Base-by-base conservation (phyloP, 2,113 vertebrate genomes). In the Pyrgilauda ruficollis region DNA sequence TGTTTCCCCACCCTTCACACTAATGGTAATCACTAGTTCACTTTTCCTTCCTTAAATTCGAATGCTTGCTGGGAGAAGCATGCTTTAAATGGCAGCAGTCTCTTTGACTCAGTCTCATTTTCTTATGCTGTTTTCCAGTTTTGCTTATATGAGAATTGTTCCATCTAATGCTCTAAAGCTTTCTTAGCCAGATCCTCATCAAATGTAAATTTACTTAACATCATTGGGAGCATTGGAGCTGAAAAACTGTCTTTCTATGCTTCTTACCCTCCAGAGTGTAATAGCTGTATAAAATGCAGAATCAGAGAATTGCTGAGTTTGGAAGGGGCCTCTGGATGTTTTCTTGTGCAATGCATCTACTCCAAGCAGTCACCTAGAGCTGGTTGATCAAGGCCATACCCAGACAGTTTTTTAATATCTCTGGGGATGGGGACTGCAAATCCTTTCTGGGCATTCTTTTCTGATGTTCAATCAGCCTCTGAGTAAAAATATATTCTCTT, bases 161-260 rank as follows among this genome's bases (percentile, higher is more conserved):
- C 63, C 46, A 53, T 86, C 63, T 88, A 92, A 83, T 73, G 86
- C 72, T 78, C 58, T 73, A 83, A 95, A 94, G 21, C 84, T 94
- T 56, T 73, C 59, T 80, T 90, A 90, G 59, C 19, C 83, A 94
- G 83, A 94, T 93, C n/a, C 49, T 93, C 83, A 90, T 92, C 91
- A 93, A 92, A 93, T 90, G 91, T 90, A 92, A 96, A 95, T 96
- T 96, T 94, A 85, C 83, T 75, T 33, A 96, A 91, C 82, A 68
- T 92, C 72, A 92, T 69, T 80, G 75, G 63, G 87, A 90, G 69
- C 26, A 12, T 0, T 90, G 79, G 56, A 94, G 93, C 58, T 90
- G 72, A 95, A 96, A 95, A 90, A 44, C 41, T 69, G 46, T 92
- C 64, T 89, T 90, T 86, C 63, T 83, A 52, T 53, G 67, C 75